phyloP scores from a whole-genome alignment of 2,113 vertebrate genomes.

The Cygnus buccinator region DNA sequence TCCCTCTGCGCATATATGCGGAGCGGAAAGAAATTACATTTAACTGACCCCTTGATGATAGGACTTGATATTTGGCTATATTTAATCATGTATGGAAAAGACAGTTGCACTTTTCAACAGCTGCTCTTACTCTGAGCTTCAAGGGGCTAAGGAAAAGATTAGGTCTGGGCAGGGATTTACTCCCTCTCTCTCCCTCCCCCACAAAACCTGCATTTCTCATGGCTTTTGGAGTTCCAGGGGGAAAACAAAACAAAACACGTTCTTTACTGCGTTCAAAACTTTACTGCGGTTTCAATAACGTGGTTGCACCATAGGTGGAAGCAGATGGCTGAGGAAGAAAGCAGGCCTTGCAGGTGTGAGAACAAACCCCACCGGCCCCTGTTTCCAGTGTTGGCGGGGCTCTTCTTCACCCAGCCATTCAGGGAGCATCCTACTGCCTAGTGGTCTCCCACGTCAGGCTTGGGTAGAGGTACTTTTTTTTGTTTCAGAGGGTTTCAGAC shows the following conservation, averaged over 20 bases:
- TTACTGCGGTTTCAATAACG: neutral
- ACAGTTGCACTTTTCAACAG: conserved; percentile 52
- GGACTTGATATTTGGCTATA: conserved; percentile 31
- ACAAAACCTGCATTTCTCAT: conserved; percentile 35
- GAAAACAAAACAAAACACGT: neutral
- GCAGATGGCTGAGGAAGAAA: conserved; percentile 14
- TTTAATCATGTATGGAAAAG: conserved; percentile 38
- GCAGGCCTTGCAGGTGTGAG: neutral
- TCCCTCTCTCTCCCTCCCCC: neutral
- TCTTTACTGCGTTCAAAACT: neutral
- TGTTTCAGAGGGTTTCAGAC: neutral
- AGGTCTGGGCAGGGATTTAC: neutral
- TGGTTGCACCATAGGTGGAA: neutral
- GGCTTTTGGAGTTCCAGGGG: neutral
- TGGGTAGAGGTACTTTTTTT: neutral
- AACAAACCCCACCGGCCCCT: neutral
- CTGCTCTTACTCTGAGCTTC: conserved; percentile 42
- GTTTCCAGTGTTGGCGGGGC: neutral
- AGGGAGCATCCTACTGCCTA: neutral
- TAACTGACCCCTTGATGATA: conserved; percentile 60
- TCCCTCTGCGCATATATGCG: conserved; percentile 46
- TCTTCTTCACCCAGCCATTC: neutral
- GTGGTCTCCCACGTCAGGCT: neutral
- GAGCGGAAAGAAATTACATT: conserved; percentile 50
- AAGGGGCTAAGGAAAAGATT: neutral